These are phyloP conservation scores for Pemphigus obesinymphae DNA, from an alignment of 1,140 invertebrate genomes.

Conservation along the genomic window DNA sequence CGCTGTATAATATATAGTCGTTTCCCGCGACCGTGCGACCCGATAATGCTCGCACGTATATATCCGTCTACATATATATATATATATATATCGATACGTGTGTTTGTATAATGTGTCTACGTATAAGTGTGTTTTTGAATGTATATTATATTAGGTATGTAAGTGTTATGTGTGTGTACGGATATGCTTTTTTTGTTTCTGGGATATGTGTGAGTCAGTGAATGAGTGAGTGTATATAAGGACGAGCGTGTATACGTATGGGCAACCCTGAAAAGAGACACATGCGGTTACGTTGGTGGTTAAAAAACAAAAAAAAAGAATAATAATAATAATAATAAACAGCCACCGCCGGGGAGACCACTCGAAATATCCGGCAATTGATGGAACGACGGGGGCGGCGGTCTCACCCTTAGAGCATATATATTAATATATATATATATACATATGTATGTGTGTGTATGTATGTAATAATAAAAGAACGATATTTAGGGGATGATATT, in stretches of 20 bases:
- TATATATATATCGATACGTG: too few relatives aligned
- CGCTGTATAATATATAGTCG: not conserved
- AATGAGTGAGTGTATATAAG: not conserved
- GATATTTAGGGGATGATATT: not conserved
- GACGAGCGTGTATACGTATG: not conserved
- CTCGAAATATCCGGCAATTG: slow-evolving; percentile 13
- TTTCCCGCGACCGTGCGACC: slow-evolving; percentile 17
- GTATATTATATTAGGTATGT: not conserved
- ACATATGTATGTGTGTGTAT: not conserved
- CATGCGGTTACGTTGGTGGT: not conserved
- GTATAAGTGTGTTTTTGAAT: too few relatives aligned
- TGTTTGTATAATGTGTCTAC: too few relatives aligned
- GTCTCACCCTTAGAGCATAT: slow-evolving; percentile 9
- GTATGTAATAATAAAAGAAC: slow-evolving; percentile 6
- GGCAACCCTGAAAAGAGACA: not conserved
- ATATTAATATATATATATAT: not conserved
- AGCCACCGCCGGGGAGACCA: not conserved
- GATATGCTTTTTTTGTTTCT: too few relatives aligned
- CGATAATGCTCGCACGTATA: not conserved
- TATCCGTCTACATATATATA: too few relatives aligned
- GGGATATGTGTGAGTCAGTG: too few relatives aligned
- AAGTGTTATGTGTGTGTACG: not conserved
- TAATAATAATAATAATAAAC: slow-evolving; percentile 23
- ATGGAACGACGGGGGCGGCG: not conserved
- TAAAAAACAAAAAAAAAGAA: not conserved